A percentile compares a stretch with the other conserved stretches of the same genome.
phyloP scores from a whole-genome alignment of 2,888 invertebrate species.

The Cryptus armator region DNA sequence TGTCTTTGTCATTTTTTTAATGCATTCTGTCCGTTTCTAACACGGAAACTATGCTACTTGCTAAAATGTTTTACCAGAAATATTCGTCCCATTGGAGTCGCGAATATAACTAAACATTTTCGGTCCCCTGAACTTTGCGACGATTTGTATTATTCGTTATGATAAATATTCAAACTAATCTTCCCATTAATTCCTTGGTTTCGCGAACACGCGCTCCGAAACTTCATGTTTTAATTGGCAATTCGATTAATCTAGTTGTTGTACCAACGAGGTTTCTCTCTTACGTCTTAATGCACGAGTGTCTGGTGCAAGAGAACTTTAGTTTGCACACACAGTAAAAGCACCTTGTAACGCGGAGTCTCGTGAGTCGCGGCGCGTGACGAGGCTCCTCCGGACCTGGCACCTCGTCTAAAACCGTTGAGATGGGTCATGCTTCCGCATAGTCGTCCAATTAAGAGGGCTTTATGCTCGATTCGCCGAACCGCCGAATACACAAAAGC shows the following conservation, averaged over 20 bases:
- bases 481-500: conserved; percentile 2
- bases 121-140: no score
- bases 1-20: no score
- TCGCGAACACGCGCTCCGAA: no score
- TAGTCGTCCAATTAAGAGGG: conserved; percentile 72
- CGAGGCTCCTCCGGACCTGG: conserved; percentile 66
- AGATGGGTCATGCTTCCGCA: conserved; percentile 77
- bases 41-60: no score
- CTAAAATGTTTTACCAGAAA: no score
- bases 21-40: no score
- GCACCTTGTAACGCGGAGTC: conserved; percentile 9
- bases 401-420: conserved; percentile 75
- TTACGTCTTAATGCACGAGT: not conserved
- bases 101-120: no score
- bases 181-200: not conserved
- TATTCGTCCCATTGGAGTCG: no score
- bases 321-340: not conserved
- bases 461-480: conserved; percentile 65
- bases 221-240: conserved; percentile 5
- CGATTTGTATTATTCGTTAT: not conserved
- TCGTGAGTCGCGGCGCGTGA: conserved; percentile 42
- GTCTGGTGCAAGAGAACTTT: conserved; percentile 8
- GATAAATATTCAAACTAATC: not conserved
- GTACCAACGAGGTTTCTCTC: not conserved
- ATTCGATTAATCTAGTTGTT: not conserved